Evolutionary conservation across 2,113 vertebrate genomes (phyloP).

Genomic region (Symphodus melops): DNA sequence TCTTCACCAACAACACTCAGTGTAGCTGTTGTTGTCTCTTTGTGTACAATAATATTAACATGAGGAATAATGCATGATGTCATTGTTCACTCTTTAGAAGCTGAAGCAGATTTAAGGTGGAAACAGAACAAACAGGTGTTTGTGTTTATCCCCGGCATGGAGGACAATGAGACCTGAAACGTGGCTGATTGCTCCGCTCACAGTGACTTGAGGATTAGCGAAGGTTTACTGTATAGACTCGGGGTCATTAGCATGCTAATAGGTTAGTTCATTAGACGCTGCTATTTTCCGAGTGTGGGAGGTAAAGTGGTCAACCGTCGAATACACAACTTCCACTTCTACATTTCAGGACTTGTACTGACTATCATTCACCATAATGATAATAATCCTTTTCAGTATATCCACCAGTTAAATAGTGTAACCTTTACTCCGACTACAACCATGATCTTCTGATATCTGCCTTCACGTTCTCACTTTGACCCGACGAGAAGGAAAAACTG

Average conservation of each 20-base stretch:
- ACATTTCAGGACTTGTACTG: not conserved
- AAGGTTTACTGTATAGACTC: not conserved
- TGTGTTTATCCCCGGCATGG: too few species aligned
- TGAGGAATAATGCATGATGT: too few species aligned
- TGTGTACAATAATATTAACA: too few species aligned
- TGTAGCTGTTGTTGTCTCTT: too few species aligned
- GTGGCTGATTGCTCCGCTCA: not conserved
- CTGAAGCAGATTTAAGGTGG: too few species aligned
- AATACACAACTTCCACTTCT: not conserved
- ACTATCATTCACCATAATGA: not conserved
- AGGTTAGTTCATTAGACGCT: not conserved
- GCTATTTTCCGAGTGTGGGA: not conserved
- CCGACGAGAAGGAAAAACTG: too few species aligned
- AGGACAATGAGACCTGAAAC: not conserved
- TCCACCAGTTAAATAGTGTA: not conserved
- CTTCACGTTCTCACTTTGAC: not conserved
- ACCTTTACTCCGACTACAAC: not conserved
- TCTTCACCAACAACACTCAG: too few species aligned
- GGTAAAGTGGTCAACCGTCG: not conserved
- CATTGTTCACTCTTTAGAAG: too few species aligned
- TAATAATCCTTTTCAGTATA: not conserved
- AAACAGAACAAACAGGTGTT: too few species aligned
- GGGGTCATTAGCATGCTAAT: constrained; percentile 21
- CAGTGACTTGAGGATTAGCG: constrained; percentile 22
- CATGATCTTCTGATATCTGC: too few species aligned